Evolutionary conservation across 2,888 invertebrate genomes (phyloP).

Genomic region (Margaritifera margaritifera): DNA sequence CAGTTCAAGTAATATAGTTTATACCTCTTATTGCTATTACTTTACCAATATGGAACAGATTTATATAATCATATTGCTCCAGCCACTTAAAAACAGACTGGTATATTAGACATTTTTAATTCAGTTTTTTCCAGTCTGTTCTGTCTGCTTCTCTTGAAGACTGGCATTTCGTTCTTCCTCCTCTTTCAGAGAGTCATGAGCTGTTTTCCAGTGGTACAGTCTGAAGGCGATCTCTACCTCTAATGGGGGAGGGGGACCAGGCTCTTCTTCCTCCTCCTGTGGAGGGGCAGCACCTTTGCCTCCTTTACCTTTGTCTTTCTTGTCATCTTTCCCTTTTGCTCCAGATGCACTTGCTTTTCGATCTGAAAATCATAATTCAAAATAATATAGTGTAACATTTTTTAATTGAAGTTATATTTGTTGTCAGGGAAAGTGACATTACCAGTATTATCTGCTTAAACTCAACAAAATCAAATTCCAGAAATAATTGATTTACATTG

Average conservation of each 20-base stretch:
- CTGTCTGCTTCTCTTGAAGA: conserved; percentile 11
- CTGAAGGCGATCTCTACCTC: conserved; percentile 61
- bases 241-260: conserved; percentile 52
- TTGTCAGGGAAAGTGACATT: too few species aligned
- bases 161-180: conserved; percentile 47
- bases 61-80: too few species aligned
- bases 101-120: neutral
- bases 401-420: too few species aligned
- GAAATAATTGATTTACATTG: too few species aligned
- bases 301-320: conserved; percentile 44
- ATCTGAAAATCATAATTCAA: conserved; percentile 14
- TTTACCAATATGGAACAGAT: too few species aligned
- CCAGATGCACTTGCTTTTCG: conserved; percentile 40
- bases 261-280: conserved; percentile 49
- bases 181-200: conserved; percentile 61
- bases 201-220: conserved; percentile 68
- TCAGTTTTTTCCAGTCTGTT: neutral
- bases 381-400: too few species aligned
- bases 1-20: too few species aligned
- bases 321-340: conserved; percentile 43
- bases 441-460: too few species aligned
- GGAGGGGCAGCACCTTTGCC: conserved; percentile 35
- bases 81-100: too few species aligned
- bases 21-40: too few species aligned
- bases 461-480: too few species aligned